phyloP scores from a whole-genome alignment of 2,113 vertebrate genomes.

The Engystomops pustulosus region DNA sequence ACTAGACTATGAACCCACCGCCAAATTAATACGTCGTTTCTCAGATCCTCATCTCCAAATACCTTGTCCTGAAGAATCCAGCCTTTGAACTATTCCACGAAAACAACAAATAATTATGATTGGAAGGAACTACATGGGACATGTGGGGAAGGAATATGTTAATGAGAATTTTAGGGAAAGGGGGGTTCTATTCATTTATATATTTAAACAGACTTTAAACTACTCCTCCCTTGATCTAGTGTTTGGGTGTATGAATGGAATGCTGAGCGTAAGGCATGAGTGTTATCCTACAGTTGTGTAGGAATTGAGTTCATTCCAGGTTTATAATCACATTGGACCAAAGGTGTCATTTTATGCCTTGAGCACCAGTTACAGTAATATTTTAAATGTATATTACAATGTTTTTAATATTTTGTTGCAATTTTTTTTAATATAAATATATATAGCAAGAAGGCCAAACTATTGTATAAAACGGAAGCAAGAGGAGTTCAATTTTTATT shows the following conservation, averaged over 20 bases:
- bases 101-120: background rate
- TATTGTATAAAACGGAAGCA: background rate
- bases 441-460: constrained; percentile 59
- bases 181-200: background rate
- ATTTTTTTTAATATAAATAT: constrained; percentile 58
- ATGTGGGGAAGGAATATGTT: background rate
- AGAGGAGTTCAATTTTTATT: background rate
- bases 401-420: constrained; percentile 37
- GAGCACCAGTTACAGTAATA: constrained; percentile 55
- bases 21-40: constrained; percentile 79
- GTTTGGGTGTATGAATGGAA: background rate
- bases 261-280: background rate
- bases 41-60: constrained; percentile 82
- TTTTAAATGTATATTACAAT: constrained; percentile 60
- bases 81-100: constrained; percentile 26
- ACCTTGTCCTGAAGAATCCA: constrained; percentile 63
- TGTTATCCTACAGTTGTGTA: background rate
- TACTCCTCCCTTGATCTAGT: background rate
- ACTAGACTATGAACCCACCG: constrained; percentile 51
- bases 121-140: background rate
- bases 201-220: background rate
- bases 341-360: constrained; percentile 45
- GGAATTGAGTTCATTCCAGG: constrained; percentile 6
- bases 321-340: constrained; percentile 57
- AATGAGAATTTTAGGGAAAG: background rate